Evolutionary conservation across 2,888 invertebrate species (phyloP).

Genomic region (Biston stratarius): DNA sequence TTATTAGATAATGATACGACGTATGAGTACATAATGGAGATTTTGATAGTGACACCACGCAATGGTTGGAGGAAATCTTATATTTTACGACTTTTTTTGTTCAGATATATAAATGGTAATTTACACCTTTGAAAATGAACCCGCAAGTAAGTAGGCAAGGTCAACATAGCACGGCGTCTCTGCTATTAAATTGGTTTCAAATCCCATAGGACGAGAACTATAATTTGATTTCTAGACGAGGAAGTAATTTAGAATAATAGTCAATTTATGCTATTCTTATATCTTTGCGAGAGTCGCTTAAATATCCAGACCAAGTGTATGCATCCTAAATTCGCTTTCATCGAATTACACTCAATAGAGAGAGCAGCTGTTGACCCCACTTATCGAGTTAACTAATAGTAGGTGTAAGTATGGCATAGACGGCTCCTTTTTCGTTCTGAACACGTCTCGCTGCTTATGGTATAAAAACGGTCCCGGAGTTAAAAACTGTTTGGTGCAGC

Average conservation of each 20-base stretch:
- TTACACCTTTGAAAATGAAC: no score
- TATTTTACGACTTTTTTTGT: no score
- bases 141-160: no score
- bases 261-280: slow-evolving; percentile 1
- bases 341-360: slow-evolving; percentile 41
- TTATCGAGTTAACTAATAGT: slow-evolving; percentile 42
- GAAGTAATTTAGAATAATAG: neutral
- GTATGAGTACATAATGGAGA: no score
- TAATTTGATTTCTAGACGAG: neutral
- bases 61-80: no score
- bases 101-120: no score
- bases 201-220: slow-evolving; percentile 1
- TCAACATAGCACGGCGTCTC: neutral
- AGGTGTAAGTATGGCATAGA: slow-evolving; percentile 11
- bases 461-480: no score
- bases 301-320: slow-evolving; percentile 4
- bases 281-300: slow-evolving; percentile 6
- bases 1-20: no score
- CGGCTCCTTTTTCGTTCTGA: slow-evolving; percentile 12
- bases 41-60: no score
- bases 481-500: no score
- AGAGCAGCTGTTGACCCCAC: slow-evolving; percentile 43
- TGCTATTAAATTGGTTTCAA: neutral
- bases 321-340: slow-evolving; percentile 37
- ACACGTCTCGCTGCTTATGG: no score